These are phyloP conservation scores for Junco hyemalis DNA, from an alignment of 2,113 vertebrate species.

Conservation along the genomic window DNA sequence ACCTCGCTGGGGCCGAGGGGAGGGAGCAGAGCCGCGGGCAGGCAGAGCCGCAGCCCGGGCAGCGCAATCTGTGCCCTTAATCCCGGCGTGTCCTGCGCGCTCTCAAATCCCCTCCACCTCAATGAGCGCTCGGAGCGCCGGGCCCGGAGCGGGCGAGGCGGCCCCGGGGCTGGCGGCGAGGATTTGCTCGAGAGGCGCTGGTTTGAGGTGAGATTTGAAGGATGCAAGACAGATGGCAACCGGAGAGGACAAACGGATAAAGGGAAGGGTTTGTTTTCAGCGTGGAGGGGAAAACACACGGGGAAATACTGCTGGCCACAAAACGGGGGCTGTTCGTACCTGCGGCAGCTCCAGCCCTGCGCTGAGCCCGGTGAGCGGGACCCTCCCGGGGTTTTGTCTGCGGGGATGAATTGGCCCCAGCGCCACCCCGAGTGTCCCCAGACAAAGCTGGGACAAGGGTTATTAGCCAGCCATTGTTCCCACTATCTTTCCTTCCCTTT, in stretches of 20 bases:
- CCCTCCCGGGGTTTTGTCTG: neutral
- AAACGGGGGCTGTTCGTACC: conserved; percentile 6
- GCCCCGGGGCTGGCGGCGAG: neutral
- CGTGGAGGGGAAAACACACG: neutral
- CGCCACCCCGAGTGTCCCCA: neutral
- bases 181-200: conserved; percentile 58
- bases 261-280: conserved; percentile 58
- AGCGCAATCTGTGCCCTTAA: conserved; percentile 53
- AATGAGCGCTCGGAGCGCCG: neutral
- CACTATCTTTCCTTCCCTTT: conserved; percentile 33
- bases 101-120: conserved; percentile 56
- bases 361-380: neutral
- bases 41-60: neutral
- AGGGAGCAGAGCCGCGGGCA: neutral
- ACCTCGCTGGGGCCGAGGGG: fast-evolving
- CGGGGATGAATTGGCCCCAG: neutral
- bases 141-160: conserved; percentile 16
- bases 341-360: neutral
- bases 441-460: conserved; percentile 15
- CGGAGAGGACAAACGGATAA: conserved; percentile 46
- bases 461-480: conserved; percentile 37
- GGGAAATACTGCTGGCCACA: neutral
- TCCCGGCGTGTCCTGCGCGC: conserved; percentile 22
- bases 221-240: conserved; percentile 63
- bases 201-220: conserved; percentile 65